Evolutionary conservation across 1,140 invertebrate species (phyloP), one percentile per base, ranked within the genome.

Genomic region (Pseudomyrmex concolor): DNA sequence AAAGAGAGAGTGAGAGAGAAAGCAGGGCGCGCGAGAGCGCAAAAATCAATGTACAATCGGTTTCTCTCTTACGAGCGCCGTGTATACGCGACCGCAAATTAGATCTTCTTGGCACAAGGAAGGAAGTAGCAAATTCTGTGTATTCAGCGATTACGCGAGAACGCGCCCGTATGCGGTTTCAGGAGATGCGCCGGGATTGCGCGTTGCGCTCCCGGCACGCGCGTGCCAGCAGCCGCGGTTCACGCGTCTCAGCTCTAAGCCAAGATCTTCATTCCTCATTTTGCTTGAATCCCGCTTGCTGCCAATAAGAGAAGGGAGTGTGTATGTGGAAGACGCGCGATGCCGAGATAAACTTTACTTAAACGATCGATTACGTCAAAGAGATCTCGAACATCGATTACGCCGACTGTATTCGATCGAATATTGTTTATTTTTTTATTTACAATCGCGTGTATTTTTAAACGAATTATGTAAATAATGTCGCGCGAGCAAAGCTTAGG

Each of bases 81-180:
- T 50, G 66, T 50, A 59, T 59, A 80, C 54, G 54, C 43, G n/a
- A 80, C 66, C 76, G n/a, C 67, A 50, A 80, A 80, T 80, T 80
- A 59, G 54, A 70, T 70, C 48, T 54, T 22, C 43, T 80, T n/a
- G 45, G 43, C 43, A 43, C 19, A 12, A 80, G 51, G 55, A 55
- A 7, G 34, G 5, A 34, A 5, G 45, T 48, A 59, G 5, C 19
- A 34, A 68, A 70, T 78, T 70, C 34, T 17, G 43, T 22, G 66
- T 51, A 22, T 8, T 59, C 64, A 15, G 15, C 54, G 66, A 80
- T 80, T 80, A 80, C 76, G n/a, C 66, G 66, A 71, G 76, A 71
- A 71, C 22, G 66, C 76, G 59, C 17, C 76, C 76, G 55, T 78
- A 55, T 70, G 64, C 22, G 76, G 76, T 80, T 70, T 71, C 66